phyloP scores from a whole-genome alignment of 2,113 vertebrate species.

The Pterocles burchelli region DNA sequence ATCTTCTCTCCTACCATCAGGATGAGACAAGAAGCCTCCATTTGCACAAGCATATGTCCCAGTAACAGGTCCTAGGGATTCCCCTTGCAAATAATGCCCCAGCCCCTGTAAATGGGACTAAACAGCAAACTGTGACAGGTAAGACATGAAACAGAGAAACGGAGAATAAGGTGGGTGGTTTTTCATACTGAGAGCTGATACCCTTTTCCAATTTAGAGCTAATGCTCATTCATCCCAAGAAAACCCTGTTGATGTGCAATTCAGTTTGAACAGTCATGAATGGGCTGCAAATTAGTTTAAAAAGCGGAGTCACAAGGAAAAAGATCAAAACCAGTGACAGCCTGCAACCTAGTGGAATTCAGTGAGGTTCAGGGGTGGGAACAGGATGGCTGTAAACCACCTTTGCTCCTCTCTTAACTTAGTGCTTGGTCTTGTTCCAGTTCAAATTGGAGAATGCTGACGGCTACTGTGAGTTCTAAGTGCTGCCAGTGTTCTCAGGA shows the following conservation, averaged over 20 bases:
- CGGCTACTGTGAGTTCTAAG: constrained; percentile 25
- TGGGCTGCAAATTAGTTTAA: not conserved
- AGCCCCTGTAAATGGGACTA: not conserved
- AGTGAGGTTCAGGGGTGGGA: not conserved
- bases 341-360: not conserved
- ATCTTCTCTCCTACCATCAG: constrained; percentile 15
- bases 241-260: not conserved
- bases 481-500: not conserved
- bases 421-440: not conserved
- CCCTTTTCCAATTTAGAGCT: not conserved
- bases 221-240: not conserved
- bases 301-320: not conserved
- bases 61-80: not conserved
- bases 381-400: constrained; percentile 2
- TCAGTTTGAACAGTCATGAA: not conserved
- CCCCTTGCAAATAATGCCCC: not conserved
- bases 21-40: not conserved
- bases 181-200: not conserved
- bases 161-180: not conserved
- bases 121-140: not conserved
- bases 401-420: constrained; percentile 30
- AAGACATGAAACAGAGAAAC: not conserved
- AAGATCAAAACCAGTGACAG: not conserved
- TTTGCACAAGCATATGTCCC: constrained; percentile 1
- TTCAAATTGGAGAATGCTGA: constrained; percentile 12